These are phyloP conservation scores for Nysson spinosus DNA, from an alignment of 2,888 invertebrate species.

Conservation along the genomic window DNA sequence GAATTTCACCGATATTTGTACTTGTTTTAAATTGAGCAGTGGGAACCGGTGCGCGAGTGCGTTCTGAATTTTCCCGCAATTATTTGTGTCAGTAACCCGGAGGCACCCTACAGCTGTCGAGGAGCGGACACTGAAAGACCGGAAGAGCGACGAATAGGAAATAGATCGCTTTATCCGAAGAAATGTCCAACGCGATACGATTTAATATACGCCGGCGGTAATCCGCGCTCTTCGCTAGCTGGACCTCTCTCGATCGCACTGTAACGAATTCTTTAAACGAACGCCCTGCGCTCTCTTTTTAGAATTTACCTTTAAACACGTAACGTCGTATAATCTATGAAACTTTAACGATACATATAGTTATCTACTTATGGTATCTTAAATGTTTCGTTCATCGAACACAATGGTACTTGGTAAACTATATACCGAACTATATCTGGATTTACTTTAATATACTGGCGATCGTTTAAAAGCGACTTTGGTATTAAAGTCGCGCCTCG, in stretches of 20 bases:
- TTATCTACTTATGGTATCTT: neutral
- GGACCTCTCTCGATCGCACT: neutral
- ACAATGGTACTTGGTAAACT: neutral
- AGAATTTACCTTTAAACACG: constrained; percentile 34
- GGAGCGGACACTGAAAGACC: too few relatives aligned
- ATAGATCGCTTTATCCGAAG: too few relatives aligned
- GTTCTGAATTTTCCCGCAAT: too few relatives aligned
- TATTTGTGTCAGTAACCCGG: too few relatives aligned
- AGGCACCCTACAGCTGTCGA: too few relatives aligned
- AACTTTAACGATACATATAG: constrained; percentile 33
- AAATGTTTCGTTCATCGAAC: neutral
- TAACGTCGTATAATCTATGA: constrained; percentile 51
- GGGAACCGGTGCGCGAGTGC: constrained; percentile 13
- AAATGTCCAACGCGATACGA: too few relatives aligned
- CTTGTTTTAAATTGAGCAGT: constrained; percentile 53
- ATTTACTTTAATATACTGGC: too few relatives aligned
- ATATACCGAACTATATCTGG: too few relatives aligned
- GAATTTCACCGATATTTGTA: constrained; percentile 38
- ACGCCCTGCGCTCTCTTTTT: constrained; percentile 6
- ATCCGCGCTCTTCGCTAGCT: neutral
- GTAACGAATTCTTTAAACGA: neutral
- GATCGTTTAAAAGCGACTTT: too few relatives aligned
- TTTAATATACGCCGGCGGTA: neutral
- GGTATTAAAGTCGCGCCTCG: too few relatives aligned
- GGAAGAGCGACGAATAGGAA: too few relatives aligned